Conservation (phyloP, 2,113 vertebrate genomes). For the Phocoena sinus region DNA sequence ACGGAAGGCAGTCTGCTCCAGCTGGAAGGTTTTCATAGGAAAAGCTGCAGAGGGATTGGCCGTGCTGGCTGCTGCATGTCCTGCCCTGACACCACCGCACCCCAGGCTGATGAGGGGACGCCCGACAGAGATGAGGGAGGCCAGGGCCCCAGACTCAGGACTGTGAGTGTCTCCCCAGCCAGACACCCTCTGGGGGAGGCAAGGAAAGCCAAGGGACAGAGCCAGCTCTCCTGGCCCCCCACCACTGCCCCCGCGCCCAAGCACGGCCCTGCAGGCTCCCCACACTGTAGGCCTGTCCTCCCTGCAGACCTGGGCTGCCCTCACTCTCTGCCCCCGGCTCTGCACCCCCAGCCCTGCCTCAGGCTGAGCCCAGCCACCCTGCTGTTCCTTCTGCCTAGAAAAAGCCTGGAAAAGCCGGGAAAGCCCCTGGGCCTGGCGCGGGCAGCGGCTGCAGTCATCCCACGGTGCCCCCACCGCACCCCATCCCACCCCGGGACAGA, state of each 20-base stretch:
- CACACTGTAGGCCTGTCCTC: no score
- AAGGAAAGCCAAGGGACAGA: background rate
- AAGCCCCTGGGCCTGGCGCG: background rate
- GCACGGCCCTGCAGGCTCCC: background rate
- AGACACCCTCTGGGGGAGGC: background rate
- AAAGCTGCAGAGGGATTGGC: accelerated
- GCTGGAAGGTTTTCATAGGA: accelerated
- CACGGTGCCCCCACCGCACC: background rate
- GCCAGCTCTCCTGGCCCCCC: background rate
- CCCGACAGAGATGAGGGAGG: accelerated
- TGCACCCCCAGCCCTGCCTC: background rate
- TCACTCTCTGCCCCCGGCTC: no score
- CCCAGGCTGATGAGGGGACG: accelerated
- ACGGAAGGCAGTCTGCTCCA: background rate
- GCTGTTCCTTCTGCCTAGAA: background rate
- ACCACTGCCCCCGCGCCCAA: accelerated
- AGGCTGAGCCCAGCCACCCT: background rate
- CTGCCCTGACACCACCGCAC: background rate
- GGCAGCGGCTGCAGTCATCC: background rate
- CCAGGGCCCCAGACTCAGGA: background rate
- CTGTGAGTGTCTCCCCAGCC: no score
- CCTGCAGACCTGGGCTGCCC: background rate
- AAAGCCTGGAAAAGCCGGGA: background rate
- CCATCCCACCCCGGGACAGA: no score
- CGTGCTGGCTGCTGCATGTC: accelerated